These are phyloP conservation scores for Platycheirus rosarum DNA, from an alignment of 2,888 invertebrate species.

Conservation along the genomic window DNA sequence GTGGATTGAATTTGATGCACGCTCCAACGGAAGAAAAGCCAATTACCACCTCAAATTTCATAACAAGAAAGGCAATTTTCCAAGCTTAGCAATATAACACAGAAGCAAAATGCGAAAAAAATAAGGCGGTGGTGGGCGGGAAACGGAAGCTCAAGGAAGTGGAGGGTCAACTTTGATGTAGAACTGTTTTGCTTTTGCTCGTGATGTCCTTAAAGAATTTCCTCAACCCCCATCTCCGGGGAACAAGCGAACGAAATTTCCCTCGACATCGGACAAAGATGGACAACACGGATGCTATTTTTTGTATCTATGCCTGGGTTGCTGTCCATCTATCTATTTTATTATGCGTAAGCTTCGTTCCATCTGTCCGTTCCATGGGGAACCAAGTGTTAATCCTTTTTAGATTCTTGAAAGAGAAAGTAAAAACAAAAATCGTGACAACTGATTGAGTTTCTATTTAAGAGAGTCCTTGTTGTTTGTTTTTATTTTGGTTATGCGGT, in stretches of 20 bases:
- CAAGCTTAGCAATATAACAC: constrained; percentile 3
- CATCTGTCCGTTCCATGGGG: constrained; percentile 4
- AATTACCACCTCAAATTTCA: constrained; percentile 66
- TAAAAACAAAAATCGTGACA: background rate
- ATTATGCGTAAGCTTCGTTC: constrained; percentile 27
- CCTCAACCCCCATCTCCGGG: background rate
- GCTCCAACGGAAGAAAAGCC: constrained; percentile 41
- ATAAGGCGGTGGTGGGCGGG: background rate
- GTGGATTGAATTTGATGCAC: constrained; percentile 53
- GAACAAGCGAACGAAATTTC: constrained; percentile 40
- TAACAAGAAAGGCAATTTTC: constrained; percentile 50
- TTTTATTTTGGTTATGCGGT: background rate
- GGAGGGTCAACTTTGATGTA: constrained; percentile 48
- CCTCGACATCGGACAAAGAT: constrained; percentile 8
- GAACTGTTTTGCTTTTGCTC: constrained; percentile 43
- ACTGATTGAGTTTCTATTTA: background rate
- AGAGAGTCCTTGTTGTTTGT: background rate
- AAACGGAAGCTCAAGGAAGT: background rate
- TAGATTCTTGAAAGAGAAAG: background rate
- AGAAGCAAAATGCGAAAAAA: background rate
- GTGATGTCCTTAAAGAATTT: constrained; percentile 36
- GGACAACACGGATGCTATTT: constrained; percentile 4
- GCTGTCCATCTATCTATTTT: background rate
- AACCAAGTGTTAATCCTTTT: constrained; percentile 28
- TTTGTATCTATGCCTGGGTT: constrained; percentile 9